These are phyloP conservation scores for Scaptomyza cyrtandrae DNA, from an alignment of 2,888 invertebrate species.

Conservation along the genomic window DNA sequence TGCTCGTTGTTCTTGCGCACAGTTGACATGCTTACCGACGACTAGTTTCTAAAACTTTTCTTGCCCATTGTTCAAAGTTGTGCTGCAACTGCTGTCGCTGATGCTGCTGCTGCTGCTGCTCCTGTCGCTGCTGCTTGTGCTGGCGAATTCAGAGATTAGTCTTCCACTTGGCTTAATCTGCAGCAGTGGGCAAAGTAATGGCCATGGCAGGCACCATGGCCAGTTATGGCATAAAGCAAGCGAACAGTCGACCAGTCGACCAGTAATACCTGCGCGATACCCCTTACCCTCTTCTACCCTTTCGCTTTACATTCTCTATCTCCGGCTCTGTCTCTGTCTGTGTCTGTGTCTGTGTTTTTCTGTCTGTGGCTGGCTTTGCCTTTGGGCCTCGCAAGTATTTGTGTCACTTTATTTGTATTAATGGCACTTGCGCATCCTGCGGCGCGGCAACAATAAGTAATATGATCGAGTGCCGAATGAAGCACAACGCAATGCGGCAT, in stretches of 20 bases:
- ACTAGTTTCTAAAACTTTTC: slow-evolving; percentile 75
- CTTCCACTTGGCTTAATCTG: slow-evolving; percentile 80
- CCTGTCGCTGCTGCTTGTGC: slow-evolving; percentile 24
- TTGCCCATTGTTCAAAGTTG: slow-evolving; percentile 75
- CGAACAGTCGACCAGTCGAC: slow-evolving; percentile 22
- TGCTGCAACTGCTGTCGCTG: slow-evolving; percentile 18
- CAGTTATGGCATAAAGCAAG: slow-evolving; percentile 51
- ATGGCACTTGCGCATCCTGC: slow-evolving; percentile 78
- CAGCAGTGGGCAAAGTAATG: slow-evolving; percentile 71
- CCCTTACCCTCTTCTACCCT: neutral
- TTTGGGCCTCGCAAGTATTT: slow-evolving; percentile 53
- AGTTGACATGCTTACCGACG: slow-evolving; percentile 76
- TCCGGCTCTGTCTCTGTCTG: no score
- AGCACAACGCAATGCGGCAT: slow-evolving; percentile 29
- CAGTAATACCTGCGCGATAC: slow-evolving; percentile 54
- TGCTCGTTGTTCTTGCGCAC: slow-evolving; percentile 67
- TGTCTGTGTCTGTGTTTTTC: neutral
- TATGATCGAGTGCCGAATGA: slow-evolving; percentile 72
- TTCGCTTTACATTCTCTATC: neutral
- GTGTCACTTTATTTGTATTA: slow-evolving; percentile 80
- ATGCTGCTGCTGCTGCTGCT: slow-evolving; percentile 11
- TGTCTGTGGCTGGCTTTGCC: slow-evolving; percentile 17
- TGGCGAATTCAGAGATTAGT: slow-evolving; percentile 77
- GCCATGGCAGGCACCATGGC: slow-evolving; percentile 40
- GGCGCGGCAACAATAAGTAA: slow-evolving; percentile 76